A percentile compares a stretch with the other conserved stretches of the same genome.
phyloP scores from a whole-genome alignment of 2,797 vertebrate species.

The Schizopygopsis malacanthus region DNA sequence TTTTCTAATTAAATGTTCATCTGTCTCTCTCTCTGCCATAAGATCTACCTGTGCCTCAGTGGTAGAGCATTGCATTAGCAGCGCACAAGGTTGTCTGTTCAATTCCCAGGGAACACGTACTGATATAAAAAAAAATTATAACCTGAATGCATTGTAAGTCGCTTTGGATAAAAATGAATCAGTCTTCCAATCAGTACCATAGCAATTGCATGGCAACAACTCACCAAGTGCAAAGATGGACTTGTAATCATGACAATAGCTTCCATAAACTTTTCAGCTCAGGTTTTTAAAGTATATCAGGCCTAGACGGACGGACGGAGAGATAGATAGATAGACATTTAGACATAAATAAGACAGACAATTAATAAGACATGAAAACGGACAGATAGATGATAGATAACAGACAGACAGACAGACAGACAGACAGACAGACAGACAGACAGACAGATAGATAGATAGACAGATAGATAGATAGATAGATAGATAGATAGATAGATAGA shows the following conservation, averaged over 20 bases:
- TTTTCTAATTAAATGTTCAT: not conserved
- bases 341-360: not conserved
- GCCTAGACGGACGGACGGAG: not conserved
- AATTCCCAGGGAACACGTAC: too few species aligned
- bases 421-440: not conserved
- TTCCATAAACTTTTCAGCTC: not conserved
- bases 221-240: not conserved
- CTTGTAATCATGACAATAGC: not conserved
- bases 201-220: not conserved
- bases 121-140: too few species aligned
- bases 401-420: not conserved
- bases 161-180: too few species aligned
- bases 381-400: not conserved
- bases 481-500: rapidly evolving
- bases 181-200: not conserved
- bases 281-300: not conserved
- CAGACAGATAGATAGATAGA: not conserved
- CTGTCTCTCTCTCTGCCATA: not conserved
- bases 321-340: not conserved
- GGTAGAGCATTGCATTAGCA: too few species aligned
- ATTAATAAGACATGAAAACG: too few species aligned
- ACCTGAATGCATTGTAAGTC: too few species aligned
- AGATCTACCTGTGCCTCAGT: not conserved
- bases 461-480: not conserved
- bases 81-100: too few species aligned